These are phyloP conservation scores for Platichthys stellatus DNA, from an alignment of 2,113 vertebrate genomes.

Conservation along the genomic window DNA sequence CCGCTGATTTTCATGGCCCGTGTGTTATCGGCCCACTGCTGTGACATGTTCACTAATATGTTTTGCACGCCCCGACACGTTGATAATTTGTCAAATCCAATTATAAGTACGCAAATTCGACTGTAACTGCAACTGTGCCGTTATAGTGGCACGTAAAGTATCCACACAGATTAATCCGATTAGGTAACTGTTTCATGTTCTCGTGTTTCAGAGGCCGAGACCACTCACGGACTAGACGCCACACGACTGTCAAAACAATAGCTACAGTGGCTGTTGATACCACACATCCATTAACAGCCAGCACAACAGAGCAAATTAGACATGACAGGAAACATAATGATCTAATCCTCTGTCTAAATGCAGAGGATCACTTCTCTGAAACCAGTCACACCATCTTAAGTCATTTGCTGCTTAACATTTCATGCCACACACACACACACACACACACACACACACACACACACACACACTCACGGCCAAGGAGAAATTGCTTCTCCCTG, in stretches of 20 bases:
- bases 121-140: neutral
- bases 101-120: neutral
- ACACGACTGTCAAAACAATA: slow-evolving; percentile 31
- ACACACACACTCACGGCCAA: slow-evolving; percentile 4
- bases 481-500: slow-evolving; percentile 9
- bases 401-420: neutral
- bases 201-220: too few relatives aligned
- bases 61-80: slow-evolving; percentile 6
- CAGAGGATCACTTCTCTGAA: slow-evolving; percentile 5
- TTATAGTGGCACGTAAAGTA: neutral
- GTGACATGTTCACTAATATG: slow-evolving; percentile 1
- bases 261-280: slow-evolving; percentile 19
- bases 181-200: neutral
- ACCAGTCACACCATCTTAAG: neutral
- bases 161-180: neutral
- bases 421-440: slow-evolving; percentile 12
- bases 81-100: slow-evolving; percentile 1
- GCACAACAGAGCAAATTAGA: slow-evolving; percentile 36
- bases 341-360: slow-evolving; percentile 21
- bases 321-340: slow-evolving; percentile 27
- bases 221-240: neutral
- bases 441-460: neutral
- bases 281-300: slow-evolving; percentile 29
- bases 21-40: neutral
- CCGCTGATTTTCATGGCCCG: slow-evolving; percentile 1